Evolutionary conservation across 2,888 invertebrate species (phyloP), one percentile per base, ranked within the genome.

Genomic region (Muschampia plurimacula): DNA sequence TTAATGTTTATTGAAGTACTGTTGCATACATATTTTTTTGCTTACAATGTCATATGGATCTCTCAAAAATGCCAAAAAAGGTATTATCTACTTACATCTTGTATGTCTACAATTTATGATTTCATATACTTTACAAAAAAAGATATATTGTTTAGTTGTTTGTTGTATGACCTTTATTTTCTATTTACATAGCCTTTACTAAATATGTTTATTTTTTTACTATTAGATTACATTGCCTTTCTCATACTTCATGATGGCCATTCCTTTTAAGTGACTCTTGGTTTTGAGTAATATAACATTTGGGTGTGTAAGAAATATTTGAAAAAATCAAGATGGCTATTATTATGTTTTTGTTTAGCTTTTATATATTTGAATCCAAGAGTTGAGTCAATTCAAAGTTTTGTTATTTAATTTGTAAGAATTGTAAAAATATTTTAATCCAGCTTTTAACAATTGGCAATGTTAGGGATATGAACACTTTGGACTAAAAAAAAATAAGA

Each of bases 401-500:
- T 78, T 81, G 83, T 83, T 83, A 81, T 81, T 83, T 83, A 82
- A 76, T 83, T 81, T 78, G 72, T 78, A 80, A 71, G 65, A 9
- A 65, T 36, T 71, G 36, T 55, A 59, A 59, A n/a, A 59, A 71
- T 71, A 71, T 65, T 71, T 63, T 57, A 41, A 0, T n/a, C 2
- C 15, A 46, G 46, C 2, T 15, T 57, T 28, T 22, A 55, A 57
- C 28, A 57, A 28, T 57, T 57, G 52, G 52, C 52, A 52, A 52
- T 52, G 15, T 15, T 52, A 52, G 52, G 52, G 52, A 52, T 52
- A 52, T 46, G 13, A 46, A 46, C 46, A 12, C 8, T 13, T 46
- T 46, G 46, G 46, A 46, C 44, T 10, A 46, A 46, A 0, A 46
- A 13, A 46, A 13, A 13, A 4, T 8, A 46, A 46, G 0, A 0